phyloP scores from a whole-genome alignment of 2,888 invertebrate genomes.

The Pharmacophagus antenor region DNA sequence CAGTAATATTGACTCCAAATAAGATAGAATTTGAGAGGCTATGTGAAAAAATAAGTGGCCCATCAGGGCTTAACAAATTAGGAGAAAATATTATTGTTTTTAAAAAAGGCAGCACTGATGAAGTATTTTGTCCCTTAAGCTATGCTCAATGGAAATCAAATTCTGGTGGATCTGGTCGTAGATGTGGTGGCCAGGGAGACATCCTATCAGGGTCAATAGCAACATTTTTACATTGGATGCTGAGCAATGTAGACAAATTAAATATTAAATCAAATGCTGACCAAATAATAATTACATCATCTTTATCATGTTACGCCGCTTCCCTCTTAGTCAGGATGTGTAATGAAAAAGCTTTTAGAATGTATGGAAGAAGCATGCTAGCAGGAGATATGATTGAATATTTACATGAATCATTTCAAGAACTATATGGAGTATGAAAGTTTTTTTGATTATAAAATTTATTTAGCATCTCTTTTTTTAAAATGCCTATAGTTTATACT shows the following conservation, averaged over 20 bases:
- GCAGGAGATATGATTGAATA: constrained; percentile 93
- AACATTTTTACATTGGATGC: constrained; percentile 91
- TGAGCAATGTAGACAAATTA: constrained; percentile 53
- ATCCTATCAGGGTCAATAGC: constrained; percentile 92
- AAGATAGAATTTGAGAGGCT: constrained; percentile 92
- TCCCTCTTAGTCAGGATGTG: constrained; percentile 90
- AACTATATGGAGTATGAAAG: constrained; percentile 56
- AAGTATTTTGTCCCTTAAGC: constrained; percentile 80
- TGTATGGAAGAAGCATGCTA: constrained; percentile 90
- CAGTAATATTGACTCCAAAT: constrained; percentile 93
- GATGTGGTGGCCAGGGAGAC: constrained; percentile 99
- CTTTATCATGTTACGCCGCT: constrained; percentile 90
- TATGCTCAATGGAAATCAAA: constrained; percentile 77
- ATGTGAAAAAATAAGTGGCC: constrained; percentile 78
- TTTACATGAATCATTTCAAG: constrained; percentile 87
- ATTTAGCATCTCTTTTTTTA: no score
- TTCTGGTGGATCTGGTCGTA: constrained; percentile 89
- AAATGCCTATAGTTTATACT: background rate
- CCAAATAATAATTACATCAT: constrained; percentile 76
- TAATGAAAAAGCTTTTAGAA: constrained; percentile 88
- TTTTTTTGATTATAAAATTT: background rate
- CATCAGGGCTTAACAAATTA: constrained; percentile 71
- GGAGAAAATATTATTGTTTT: constrained; percentile 84
- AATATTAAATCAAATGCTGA: constrained; percentile 43
- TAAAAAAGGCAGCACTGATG: constrained; percentile 88